Evolutionary conservation across 2,888 invertebrate genomes (phyloP).

Genomic region (Andrena haemorrhoa): DNA sequence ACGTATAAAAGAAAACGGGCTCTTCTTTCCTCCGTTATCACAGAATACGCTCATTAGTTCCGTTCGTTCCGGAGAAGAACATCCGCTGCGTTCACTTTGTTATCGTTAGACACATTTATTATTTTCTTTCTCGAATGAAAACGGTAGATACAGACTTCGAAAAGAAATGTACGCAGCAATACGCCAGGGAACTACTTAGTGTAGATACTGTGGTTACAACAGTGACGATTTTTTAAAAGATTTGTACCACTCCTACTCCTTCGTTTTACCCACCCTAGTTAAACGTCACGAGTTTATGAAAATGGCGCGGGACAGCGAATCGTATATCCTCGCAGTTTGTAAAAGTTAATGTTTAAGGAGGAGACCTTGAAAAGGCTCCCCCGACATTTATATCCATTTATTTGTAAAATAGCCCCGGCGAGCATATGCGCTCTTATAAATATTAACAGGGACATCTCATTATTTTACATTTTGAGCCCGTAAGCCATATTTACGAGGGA

Average conservation of each 20-base stretch:
- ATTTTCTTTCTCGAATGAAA: neutral
- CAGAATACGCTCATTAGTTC: conserved; percentile 16
- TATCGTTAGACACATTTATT: conserved; percentile 29
- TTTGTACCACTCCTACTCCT: neutral
- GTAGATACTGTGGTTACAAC: too few relatives aligned
- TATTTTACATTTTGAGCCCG: conserved; percentile 79
- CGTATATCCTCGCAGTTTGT: conserved; percentile 10
- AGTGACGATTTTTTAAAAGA: neutral
- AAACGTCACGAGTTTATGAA: conserved; percentile 3
- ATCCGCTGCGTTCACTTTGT: neutral
- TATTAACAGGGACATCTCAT: conserved; percentile 79
- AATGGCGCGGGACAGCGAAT: neutral
- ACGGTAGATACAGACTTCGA: too few relatives aligned
- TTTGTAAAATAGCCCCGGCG: conserved; percentile 44
- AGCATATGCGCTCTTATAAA: conserved; percentile 74
- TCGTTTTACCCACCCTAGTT: neutral
- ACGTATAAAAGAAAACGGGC: neutral
- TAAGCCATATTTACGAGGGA: conserved; percentile 80
- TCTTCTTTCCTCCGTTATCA: conserved; percentile 4
- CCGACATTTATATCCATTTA: conserved; percentile 62
- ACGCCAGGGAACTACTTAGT: neutral
- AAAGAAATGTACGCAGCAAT: neutral
- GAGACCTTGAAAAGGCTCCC: conserved; percentile 28
- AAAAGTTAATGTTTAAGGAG: conserved; percentile 27
- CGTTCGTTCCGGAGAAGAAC: conserved; percentile 5